Percentiles rank a stretch among this genome's conserved stretches.
Conservation (phyloP, 2,888 invertebrate species). For the Macrosiphum euphorbiae region DNA sequence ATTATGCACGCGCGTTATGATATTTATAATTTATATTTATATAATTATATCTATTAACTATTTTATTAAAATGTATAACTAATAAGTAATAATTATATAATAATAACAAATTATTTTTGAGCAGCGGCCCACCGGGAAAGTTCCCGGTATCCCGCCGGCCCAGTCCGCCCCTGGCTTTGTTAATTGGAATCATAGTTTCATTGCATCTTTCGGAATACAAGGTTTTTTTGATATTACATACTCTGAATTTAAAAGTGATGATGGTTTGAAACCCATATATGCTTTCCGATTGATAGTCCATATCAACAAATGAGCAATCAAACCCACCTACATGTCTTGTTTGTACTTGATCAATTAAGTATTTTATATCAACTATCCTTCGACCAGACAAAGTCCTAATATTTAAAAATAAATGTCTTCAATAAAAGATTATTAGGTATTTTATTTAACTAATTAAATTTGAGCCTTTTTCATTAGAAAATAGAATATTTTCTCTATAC, state of each 20-base stretch:
- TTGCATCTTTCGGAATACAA: not conserved
- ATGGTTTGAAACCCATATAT: slow-evolving; percentile 1
- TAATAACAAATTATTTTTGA: too few relatives aligned
- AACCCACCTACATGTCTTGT: not conserved
- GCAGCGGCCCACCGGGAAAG: too few relatives aligned
- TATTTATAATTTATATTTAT: too few relatives aligned
- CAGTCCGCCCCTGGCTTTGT: too few relatives aligned
- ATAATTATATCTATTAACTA: too few relatives aligned
- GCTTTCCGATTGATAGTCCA: not conserved
- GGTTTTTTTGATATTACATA: not conserved
- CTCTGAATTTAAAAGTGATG: not conserved
- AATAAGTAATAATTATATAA: too few relatives aligned
- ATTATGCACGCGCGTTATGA: too few relatives aligned
- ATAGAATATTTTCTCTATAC: not conserved
- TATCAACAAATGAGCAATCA: not conserved
- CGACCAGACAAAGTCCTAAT: not conserved
- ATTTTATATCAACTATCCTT: not conserved
- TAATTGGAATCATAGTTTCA: slow-evolving; percentile 1
- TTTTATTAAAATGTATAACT: too few relatives aligned
- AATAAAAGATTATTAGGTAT: not conserved
- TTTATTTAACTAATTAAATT: not conserved
- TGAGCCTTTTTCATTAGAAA: not conserved
- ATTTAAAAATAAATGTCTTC: not conserved
- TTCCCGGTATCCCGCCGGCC: too few relatives aligned
- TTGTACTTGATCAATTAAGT: slow-evolving; percentile 1